phyloP scores from a whole-genome alignment of 2,797 vertebrate species.

The Pogonophryne albipinna region DNA sequence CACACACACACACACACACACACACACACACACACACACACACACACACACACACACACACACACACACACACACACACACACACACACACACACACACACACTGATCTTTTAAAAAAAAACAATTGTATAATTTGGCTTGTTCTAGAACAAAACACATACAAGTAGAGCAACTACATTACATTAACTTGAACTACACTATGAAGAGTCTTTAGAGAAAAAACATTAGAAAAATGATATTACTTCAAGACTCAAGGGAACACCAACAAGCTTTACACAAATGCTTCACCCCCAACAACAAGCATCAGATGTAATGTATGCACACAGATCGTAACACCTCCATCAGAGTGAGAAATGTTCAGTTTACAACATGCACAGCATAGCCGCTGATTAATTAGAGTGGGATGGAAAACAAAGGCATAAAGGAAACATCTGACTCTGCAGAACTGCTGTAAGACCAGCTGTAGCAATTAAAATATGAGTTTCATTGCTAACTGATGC shows the following conservation, averaged over 20 bases:
- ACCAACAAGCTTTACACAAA: background rate
- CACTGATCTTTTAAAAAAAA: background rate
- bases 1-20: constrained; percentile 32
- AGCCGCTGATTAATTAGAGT: constrained; percentile 27
- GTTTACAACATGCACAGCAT: constrained; percentile 6
- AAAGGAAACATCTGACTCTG: constrained; percentile 1
- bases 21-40: constrained; percentile 21
- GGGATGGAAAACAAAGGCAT: constrained; percentile 16
- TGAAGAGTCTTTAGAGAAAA: no score
- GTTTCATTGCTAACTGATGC: background rate
- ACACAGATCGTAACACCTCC: constrained; percentile 29
- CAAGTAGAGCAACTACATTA: no score
- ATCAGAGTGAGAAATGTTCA: constrained; percentile 21
- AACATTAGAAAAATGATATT: no score
- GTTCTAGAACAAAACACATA: no score
- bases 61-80: constrained; percentile 11
- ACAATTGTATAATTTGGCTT: no score
- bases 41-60: constrained; percentile 33
- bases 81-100: constrained; percentile 15
- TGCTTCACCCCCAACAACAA: background rate
- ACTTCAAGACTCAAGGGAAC: background rate
- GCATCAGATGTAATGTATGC: constrained; percentile 8
- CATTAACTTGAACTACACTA: no score
- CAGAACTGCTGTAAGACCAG: background rate
- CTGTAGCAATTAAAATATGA: background rate